Evolutionary conservation across 1,140 invertebrate species (phyloP), one percentile per base, ranked within the genome.

Genomic region (Goniozus legneri): DNA sequence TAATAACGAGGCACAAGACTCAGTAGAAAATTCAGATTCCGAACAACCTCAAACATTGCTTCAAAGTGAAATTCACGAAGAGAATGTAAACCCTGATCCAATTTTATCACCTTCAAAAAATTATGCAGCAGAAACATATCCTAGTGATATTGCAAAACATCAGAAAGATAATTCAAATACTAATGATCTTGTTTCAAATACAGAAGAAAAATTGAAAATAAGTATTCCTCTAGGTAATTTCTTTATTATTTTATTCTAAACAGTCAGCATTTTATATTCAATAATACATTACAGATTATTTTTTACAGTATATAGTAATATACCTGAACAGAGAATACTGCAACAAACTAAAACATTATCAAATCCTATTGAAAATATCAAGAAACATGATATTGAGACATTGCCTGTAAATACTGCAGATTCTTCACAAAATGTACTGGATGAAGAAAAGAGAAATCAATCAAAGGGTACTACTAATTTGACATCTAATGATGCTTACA

Each of bases 1-100:
- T 3, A 58, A 66, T 15, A 56, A 68, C 16, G 56, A 50, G 18
- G 6, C 43, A n/a, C 24, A 13, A 12, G 48, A 54, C 32, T 57
- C 48, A 30, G 55, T 55, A 36, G 50, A 48, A 8, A 56, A 67
- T 8, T 56, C 44, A 13, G 58, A 64, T 32, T 34, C 19, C 8
- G 56, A 64, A 27, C 50, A 63, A 16, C 8, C 42, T 18, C 47
- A 56, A 2, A 20, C 22, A 34, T 8, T 62, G 15, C 31, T 34
- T 3, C 22, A 40, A 22, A 36, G 53, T 14, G 21, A 50, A 39
- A 22, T 6, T 14, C 0, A 15, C 13, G 39, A 52, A 31, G 27
- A 43, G 8, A 32, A 16, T 20, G 30, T 8, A 15, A 27, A 31
- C 4, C 13, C 12, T 20, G 4, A 12, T 8, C 8, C 4, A 42